Evolutionary conservation across 2,113 vertebrate genomes (phyloP).

Genomic region (Mus musculus): DNA sequence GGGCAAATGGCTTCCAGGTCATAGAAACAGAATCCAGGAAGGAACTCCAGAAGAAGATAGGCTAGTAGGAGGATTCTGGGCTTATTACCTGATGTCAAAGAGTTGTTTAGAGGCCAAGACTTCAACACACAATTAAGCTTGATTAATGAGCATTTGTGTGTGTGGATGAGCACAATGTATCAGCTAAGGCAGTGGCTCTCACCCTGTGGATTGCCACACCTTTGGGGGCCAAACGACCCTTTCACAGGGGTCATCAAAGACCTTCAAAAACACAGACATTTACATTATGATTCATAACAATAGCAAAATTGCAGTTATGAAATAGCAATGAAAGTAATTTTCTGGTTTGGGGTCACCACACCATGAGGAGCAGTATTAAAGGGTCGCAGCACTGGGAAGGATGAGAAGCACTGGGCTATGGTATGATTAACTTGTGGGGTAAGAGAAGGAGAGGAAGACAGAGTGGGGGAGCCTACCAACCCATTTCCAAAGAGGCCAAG

Average conservation of each 20-base stretch:
- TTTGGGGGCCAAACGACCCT: neutral
- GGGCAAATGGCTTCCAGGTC: neutral
- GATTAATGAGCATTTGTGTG: neutral
- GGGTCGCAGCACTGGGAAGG: neutral
- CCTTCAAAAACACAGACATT: neutral
- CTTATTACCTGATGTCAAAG: neutral
- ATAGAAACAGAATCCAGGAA: neutral
- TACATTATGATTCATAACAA: neutral
- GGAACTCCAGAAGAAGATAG: neutral
- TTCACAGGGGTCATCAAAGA: neutral
- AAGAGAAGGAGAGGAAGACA: neutral
- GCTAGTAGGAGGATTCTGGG: neutral
- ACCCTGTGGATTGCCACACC: neutral
- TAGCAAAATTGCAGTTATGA: neutral
- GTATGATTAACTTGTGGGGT: neutral
- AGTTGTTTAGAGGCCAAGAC: constrained; percentile 13
- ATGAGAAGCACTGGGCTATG: neutral
- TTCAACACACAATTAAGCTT: constrained; percentile 48
- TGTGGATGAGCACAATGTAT: neutral
- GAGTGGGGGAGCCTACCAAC: neutral
- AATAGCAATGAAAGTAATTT: neutral
- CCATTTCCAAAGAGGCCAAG: neutral
- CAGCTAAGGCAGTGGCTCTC: neutral
- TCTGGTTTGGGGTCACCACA: neutral
- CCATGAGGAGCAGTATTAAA: neutral